Conservation (phyloP, 2,888 invertebrate species). For the Unio pictorum region DNA sequence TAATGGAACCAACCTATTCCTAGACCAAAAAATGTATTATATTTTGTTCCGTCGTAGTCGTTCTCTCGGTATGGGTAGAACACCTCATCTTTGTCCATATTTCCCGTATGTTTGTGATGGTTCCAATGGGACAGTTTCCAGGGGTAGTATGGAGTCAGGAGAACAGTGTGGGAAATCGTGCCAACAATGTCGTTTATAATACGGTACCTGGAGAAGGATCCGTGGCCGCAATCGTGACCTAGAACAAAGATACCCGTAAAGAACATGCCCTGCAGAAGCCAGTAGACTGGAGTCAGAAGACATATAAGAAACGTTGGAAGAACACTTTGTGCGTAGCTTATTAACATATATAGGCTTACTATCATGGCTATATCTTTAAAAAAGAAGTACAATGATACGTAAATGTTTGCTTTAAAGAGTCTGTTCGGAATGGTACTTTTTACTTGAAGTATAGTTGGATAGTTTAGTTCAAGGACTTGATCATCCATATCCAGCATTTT, state of each 20-base stretch:
- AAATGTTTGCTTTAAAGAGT: conserved; percentile 56
- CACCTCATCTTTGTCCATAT: conserved; percentile 67
- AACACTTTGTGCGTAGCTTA: conserved; percentile 12
- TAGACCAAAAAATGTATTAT: conserved; percentile 43
- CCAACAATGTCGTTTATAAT: conserved; percentile 61
- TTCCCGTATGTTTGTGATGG: conserved; percentile 66
- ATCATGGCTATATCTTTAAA: conserved; percentile 55
- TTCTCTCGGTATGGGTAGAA: conserved; percentile 62
- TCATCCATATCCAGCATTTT: too few species aligned
- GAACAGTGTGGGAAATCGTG: conserved; percentile 55
- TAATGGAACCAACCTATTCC: conserved; percentile 65
- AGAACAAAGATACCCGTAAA: conserved; percentile 64
- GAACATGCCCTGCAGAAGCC: conserved; percentile 63
- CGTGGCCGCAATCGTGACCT: conserved; percentile 68
- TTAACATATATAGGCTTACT: conserved; percentile 25
- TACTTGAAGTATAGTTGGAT: conserved; percentile 62
- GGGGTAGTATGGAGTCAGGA: conserved; percentile 63
- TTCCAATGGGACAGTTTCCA: conserved; percentile 66
- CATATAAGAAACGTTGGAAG: conserved; percentile 18
- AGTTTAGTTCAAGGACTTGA: conserved; percentile 12
- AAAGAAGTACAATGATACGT: conserved; percentile 59
- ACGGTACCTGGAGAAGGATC: conserved; percentile 59
- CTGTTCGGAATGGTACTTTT: conserved; percentile 56
- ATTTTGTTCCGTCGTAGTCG: conserved; percentile 22
- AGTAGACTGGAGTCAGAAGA: conserved; percentile 50